phyloP scores from a whole-genome alignment of 2,797 vertebrate species.

The Microctenopoma steveboyesi region DNA sequence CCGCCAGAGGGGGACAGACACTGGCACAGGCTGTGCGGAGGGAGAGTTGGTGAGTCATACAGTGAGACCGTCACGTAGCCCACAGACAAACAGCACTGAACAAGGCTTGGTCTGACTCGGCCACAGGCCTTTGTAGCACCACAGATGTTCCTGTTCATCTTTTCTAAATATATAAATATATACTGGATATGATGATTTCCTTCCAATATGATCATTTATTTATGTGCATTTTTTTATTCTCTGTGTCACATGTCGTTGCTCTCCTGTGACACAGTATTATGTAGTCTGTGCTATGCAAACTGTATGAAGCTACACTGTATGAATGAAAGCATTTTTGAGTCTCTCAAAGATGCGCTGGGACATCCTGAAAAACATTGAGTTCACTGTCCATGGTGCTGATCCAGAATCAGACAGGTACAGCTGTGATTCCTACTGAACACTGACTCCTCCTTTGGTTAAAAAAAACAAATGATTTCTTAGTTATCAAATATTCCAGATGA shows the following conservation, averaged over 20 bases:
- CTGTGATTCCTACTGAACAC: too few species aligned
- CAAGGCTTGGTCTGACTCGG: constrained; percentile 37
- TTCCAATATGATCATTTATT: neutral
- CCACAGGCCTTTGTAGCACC: constrained; percentile 10
- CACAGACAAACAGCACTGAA: constrained; percentile 42
- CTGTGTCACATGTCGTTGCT: neutral
- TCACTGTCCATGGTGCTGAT: constrained; percentile 75
- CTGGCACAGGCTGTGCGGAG: neutral
- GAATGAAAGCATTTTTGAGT: neutral
- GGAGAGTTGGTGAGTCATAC: constrained; percentile 73
- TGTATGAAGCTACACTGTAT: neutral
- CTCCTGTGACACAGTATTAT: neutral
- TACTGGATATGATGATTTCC: neutral
- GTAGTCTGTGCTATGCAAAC: neutral
- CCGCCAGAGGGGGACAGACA: constrained; percentile 67
- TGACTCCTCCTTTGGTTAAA: too few species aligned
- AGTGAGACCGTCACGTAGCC: constrained; percentile 51
- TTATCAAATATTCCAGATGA: neutral
- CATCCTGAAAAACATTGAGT: constrained; percentile 19
- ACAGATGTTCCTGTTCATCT: neutral
- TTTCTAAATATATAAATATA: neutral
- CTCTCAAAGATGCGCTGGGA: constrained; percentile 41
- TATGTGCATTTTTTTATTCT: too few species aligned
- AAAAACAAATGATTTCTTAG: neutral
- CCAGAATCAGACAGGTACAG: neutral